Evolutionary conservation across 2,113 vertebrate species (phyloP).

Genomic region (Lophura nycthemera): DNA sequence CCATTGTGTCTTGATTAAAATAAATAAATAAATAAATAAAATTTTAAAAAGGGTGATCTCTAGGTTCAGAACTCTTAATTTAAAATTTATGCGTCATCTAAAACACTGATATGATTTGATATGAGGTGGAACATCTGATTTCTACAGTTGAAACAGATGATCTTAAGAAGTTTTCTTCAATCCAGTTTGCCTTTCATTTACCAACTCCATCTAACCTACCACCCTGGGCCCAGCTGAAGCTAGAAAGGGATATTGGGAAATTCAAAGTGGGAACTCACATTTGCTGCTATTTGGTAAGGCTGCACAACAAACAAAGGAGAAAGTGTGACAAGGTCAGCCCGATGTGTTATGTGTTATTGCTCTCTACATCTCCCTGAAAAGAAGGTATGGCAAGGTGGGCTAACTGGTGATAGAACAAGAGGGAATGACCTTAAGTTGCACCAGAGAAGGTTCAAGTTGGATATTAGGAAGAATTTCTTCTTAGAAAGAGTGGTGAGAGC

Average conservation of each 20-base stretch:
- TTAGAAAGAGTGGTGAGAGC: too few species aligned
- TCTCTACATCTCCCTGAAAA: too few species aligned
- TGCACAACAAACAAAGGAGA: background rate
- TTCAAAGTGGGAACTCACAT: background rate
- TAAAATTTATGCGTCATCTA: background rate
- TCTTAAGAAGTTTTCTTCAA: background rate
- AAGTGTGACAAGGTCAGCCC: background rate
- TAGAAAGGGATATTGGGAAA: background rate
- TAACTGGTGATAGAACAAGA: too few species aligned
- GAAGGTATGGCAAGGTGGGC: too few species aligned
- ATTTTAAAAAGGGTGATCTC: background rate
- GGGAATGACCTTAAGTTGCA: too few species aligned
- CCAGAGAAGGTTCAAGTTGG: too few species aligned
- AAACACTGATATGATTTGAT: background rate
- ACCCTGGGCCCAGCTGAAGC: background rate
- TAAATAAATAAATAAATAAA: too few species aligned
- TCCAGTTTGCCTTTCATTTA: background rate
- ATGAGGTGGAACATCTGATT: background rate
- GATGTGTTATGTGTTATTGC: background rate
- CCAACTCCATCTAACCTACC: background rate
- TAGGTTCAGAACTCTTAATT: background rate
- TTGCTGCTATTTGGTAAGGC: background rate
- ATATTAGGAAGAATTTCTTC: too few species aligned
- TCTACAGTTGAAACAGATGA: background rate
- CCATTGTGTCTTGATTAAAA: background rate